phyloP scores from a whole-genome alignment of 2,113 vertebrate genomes.

The Antechinus stuartii region DNA sequence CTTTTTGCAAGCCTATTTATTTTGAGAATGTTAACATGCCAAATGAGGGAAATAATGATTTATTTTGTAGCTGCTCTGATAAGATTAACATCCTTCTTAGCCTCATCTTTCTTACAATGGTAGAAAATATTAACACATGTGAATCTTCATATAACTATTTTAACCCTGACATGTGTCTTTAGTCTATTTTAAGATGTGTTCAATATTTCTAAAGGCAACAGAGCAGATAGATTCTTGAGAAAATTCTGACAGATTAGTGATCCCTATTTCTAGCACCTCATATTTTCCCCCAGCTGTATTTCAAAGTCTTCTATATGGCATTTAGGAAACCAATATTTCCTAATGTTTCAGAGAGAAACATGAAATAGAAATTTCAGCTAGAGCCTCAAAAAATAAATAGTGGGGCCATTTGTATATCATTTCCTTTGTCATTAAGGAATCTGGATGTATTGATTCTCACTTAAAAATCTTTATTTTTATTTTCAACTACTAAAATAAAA shows the following conservation, averaged over 20 bases:
- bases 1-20: slow-evolving; percentile 39
- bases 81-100: not conserved
- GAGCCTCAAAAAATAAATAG: slow-evolving; percentile 33
- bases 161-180: slow-evolving; percentile 29
- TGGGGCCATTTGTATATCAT: slow-evolving; percentile 24
- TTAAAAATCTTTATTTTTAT: slow-evolving; percentile 51
- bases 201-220: slow-evolving; percentile 44
- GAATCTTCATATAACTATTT: slow-evolving; percentile 52
- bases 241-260: slow-evolving; percentile 30
- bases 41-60: not conserved
- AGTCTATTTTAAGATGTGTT: slow-evolving; percentile 11
- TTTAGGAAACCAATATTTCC: slow-evolving; percentile 39
- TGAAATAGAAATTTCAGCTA: slow-evolving; percentile 8
- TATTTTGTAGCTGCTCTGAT: not conserved
- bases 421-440: slow-evolving; percentile 47
- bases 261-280: slow-evolving; percentile 27
- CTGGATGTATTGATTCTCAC: slow-evolving; percentile 25
- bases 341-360: slow-evolving; percentile 13
- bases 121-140: not conserved
- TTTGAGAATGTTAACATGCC: slow-evolving; percentile 51
- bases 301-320: slow-evolving; percentile 51
- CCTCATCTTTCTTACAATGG: not conserved
- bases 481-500: slow-evolving; percentile 56
- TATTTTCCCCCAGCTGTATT: slow-evolving; percentile 31
- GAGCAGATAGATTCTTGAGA: slow-evolving; percentile 2